phyloP scores from a whole-genome alignment of 2,797 vertebrate species.

The Neosilurus hyrtlii region DNA sequence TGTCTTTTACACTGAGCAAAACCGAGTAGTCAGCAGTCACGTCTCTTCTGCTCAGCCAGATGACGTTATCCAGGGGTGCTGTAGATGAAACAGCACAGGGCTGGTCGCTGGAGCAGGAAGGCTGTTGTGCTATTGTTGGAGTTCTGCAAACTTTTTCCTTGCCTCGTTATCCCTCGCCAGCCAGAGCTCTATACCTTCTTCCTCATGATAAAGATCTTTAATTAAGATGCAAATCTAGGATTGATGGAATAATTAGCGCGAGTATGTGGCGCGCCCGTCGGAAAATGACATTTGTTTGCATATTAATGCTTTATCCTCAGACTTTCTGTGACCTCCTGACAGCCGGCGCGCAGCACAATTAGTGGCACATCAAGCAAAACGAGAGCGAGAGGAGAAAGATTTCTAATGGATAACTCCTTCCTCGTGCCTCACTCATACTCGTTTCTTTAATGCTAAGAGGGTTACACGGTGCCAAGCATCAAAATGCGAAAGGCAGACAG shows the following conservation, averaged over 20 bases:
- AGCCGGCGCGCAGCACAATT: slow-evolving; percentile 55
- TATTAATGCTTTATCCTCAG: slow-evolving; percentile 60
- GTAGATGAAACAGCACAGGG: slow-evolving; percentile 27
- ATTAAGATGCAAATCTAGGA: slow-evolving; percentile 64
- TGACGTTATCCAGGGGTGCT: slow-evolving; percentile 40
- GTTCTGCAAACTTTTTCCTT: not conserved
- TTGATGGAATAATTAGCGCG: slow-evolving; percentile 63
- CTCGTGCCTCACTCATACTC: slow-evolving; percentile 20
- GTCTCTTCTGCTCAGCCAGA: slow-evolving; percentile 1
- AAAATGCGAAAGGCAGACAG: not conserved
- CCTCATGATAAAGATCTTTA: slow-evolving; percentile 64
- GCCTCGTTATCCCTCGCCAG: slow-evolving; percentile 22
- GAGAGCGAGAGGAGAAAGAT: slow-evolving; percentile 10
- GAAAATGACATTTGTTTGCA: slow-evolving; percentile 63
- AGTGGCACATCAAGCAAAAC: slow-evolving; percentile 59
- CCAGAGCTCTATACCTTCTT: slow-evolving; percentile 53
- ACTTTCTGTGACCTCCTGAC: slow-evolving; percentile 61
- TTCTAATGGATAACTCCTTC: slow-evolving; percentile 46
- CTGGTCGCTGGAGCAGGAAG: not conserved
- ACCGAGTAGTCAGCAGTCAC: slow-evolving; percentile 23
- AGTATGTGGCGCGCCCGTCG: slow-evolving; percentile 46
- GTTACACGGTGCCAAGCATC: not conserved
- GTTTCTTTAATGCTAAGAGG: not conserved
- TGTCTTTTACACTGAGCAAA: slow-evolving; percentile 20
- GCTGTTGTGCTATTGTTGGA: slow-evolving; percentile 17